Evolutionary conservation across 2,888 invertebrate genomes (phyloP).

Genomic region (Bruchidius siliquastri): DNA sequence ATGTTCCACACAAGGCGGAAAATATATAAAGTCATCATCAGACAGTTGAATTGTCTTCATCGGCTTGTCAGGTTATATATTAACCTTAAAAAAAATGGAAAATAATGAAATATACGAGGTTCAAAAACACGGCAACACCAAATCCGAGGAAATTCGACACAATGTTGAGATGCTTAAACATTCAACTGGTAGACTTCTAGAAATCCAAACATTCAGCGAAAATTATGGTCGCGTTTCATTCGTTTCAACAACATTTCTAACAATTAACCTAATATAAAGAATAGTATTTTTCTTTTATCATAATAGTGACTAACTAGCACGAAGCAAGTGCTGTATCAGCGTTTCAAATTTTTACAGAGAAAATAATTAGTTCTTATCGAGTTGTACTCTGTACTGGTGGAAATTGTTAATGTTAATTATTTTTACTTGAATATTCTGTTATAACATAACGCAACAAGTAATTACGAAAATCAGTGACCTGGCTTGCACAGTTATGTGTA

Average conservation of each 20-base stretch:
- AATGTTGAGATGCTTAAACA: too few species aligned
- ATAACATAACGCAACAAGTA: neutral
- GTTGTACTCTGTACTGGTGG: neutral
- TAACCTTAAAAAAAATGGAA: too few species aligned
- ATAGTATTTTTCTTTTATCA: neutral
- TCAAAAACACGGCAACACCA: too few species aligned
- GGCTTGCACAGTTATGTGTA: neutral
- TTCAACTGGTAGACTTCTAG: neutral
- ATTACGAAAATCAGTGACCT: neutral
- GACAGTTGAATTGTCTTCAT: too few species aligned
- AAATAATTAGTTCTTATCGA: neutral
- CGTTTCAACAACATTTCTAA: neutral
- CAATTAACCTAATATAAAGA: neutral
- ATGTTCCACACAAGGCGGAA: too few species aligned
- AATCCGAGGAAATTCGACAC: too few species aligned
- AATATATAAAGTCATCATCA: too few species aligned
- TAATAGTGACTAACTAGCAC: conserved; percentile 3
- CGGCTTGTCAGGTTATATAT: too few species aligned
- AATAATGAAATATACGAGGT: too few species aligned
- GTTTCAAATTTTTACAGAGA: neutral
- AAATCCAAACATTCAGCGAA: neutral
- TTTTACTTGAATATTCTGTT: neutral
- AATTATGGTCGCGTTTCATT: neutral
- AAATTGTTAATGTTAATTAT: neutral
- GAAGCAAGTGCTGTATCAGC: conserved; percentile 3